Base-by-base conservation (phyloP, 2,888 invertebrate genomes). In the Oligia strigilis region DNA sequence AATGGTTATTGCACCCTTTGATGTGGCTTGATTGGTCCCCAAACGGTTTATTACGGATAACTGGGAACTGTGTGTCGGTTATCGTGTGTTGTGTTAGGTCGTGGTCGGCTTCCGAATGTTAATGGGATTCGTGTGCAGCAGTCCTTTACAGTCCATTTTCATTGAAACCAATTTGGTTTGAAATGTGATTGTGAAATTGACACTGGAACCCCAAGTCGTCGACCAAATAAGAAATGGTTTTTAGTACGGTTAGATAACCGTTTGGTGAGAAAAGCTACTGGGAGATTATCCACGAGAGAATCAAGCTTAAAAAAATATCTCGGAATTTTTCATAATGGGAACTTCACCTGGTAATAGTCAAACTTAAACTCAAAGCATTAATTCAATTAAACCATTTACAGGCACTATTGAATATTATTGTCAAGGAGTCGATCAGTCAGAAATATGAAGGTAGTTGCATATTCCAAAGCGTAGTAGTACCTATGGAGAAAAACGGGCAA, bases 1-100 rank as follows among this genome's bases (percentile, higher is more conserved):
- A 88, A 91, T 90, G 93, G 90, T 92, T 92, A 92, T 93, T 92
- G 92, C 87, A 89, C 84, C 90, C 95, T 97, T 96, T 96, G 96
- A 96, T 94, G 94, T 94, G 85, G 91, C 92, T 92, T 95, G 95
- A 96, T 96, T 95, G 95, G 93, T 91, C 91, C 86, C 91, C 89
- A 89, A 90, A 91, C 91, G 90, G 90, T 87, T 86, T 87, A 90
- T 91, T 91, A 85, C 85, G 83, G 78, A 86, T 89, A 90, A 89
- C 88, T 85, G 86, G 87, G 85, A 82, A 78, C 87, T 81, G 84
- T 83, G 82, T 84, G 88, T 84, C 80, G 81, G 82, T 72, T 80
- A 83, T 77, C 85, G 81, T 81, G 80, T 83, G 81, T 92, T 94
- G 88, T 83, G 91, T 81, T 83, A 93, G 93, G 93, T 93, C 90